phyloP scores from a whole-genome alignment of 2,113 vertebrate species.

The Phrynosoma platyrhinos region DNA sequence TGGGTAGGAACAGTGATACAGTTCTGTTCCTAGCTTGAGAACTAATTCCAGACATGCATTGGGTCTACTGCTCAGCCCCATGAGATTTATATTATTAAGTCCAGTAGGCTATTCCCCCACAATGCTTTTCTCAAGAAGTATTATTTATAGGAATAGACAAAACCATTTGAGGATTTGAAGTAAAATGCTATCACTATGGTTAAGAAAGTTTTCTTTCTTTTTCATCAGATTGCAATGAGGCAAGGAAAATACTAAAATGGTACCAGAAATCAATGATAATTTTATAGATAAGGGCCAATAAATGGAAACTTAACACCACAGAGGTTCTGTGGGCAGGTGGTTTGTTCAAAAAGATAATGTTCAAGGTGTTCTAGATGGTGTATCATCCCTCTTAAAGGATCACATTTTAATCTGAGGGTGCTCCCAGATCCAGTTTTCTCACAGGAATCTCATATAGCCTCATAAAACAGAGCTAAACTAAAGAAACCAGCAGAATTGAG shows the following conservation, averaged over 20 bases:
- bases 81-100: background rate
- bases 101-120: background rate
- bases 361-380: background rate
- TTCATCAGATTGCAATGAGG: background rate
- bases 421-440: background rate
- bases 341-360: background rate
- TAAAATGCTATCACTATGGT: background rate
- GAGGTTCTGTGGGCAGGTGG: background rate
- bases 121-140: no score
- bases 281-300: background rate
- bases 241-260: background rate
- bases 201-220: background rate
- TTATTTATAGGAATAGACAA: background rate
- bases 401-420: background rate
- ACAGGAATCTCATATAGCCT: background rate
- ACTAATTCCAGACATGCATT: background rate
- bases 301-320: background rate
- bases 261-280: background rate
- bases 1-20: background rate
- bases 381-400: no score
- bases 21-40: background rate
- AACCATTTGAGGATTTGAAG: background rate
- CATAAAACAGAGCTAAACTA: background rate
- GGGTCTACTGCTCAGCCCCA: background rate
- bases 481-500: constrained; percentile 18